These are phyloP conservation scores for Epinephelus awoara DNA, from an alignment of 2,797 vertebrate species.

Conservation along the genomic window DNA sequence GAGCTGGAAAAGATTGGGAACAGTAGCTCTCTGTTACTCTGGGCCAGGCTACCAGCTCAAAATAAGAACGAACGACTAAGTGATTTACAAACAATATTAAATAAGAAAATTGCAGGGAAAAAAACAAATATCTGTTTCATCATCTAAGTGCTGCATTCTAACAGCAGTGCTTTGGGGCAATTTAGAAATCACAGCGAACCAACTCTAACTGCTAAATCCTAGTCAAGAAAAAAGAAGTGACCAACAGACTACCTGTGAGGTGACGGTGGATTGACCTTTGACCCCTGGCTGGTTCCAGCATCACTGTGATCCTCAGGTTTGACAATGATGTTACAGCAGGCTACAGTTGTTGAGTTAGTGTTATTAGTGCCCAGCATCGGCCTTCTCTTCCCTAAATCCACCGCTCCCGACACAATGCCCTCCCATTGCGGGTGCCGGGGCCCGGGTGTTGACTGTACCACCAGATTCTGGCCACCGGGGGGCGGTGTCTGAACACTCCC, in stretches of 20 bases:
- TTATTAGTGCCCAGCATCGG: constrained; percentile 48
- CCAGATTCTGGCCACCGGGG: constrained; percentile 55
- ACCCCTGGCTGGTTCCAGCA: constrained; percentile 41
- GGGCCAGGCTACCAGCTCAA: not conserved
- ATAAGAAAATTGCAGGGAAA: not conserved
- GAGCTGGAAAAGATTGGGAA: not conserved
- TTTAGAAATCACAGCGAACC: not conserved
- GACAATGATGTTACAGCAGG: constrained; percentile 62
- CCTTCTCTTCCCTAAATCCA: constrained; percentile 63
- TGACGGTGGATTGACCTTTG: constrained; percentile 62
- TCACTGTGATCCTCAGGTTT: constrained; percentile 64
- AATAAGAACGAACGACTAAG: not conserved
- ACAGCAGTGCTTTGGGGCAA: not conserved
- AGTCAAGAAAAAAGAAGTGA: not conserved
- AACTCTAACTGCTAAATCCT: not conserved
- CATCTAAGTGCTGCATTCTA: no score
- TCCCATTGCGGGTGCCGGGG: constrained; percentile 71
- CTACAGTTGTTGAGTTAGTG: constrained; percentile 44
- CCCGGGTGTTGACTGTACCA: constrained; percentile 71
- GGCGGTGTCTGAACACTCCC: constrained; percentile 48
- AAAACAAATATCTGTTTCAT: not conserved
- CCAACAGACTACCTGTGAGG: constrained; percentile 63
- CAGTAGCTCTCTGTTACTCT: no score
- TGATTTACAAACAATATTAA: not conserved
- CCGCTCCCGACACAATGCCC: constrained; percentile 50